Evolutionary conservation across 2,113 vertebrate genomes (phyloP).

Genomic region (Phylloscopus trochilus): DNA sequence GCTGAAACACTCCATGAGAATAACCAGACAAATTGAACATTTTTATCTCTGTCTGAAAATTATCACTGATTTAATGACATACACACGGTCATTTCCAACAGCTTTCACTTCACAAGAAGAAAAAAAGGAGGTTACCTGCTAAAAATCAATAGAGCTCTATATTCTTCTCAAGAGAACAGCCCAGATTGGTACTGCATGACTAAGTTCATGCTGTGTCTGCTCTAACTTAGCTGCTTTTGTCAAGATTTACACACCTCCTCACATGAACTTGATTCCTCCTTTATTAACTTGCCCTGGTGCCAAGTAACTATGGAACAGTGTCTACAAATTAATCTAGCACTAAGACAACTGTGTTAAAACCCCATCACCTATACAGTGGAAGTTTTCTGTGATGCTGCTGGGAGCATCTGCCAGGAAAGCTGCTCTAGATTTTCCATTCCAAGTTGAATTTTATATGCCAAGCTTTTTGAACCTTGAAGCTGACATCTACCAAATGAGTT

Average conservation of each 20-base stretch:
- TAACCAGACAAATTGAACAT: background rate
- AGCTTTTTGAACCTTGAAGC: slow-evolving; percentile 20
- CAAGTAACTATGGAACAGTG: background rate
- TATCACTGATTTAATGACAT: background rate
- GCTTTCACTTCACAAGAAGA: background rate
- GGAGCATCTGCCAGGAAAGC: slow-evolving; percentile 23
- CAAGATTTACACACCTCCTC: background rate
- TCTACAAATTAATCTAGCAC: slow-evolving; percentile 29
- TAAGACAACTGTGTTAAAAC: slow-evolving; percentile 6
- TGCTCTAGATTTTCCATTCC: slow-evolving; percentile 29
- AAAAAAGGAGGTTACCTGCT: background rate
- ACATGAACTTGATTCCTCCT: background rate
- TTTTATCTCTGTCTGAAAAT: background rate
- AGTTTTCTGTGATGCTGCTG: background rate
- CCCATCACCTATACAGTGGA: background rate
- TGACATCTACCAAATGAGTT: slow-evolving; percentile 18
- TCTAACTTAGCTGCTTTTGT: background rate
- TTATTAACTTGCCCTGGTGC: background rate
- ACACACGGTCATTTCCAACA: background rate
- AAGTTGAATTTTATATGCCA: slow-evolving; percentile 23
- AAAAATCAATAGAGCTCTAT: background rate
- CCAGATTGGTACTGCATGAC: background rate
- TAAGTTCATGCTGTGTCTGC: background rate
- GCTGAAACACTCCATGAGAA: background rate
- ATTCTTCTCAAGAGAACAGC: background rate